Conservation (phyloP, 2,113 vertebrate species). For the Elephas maximus region DNA sequence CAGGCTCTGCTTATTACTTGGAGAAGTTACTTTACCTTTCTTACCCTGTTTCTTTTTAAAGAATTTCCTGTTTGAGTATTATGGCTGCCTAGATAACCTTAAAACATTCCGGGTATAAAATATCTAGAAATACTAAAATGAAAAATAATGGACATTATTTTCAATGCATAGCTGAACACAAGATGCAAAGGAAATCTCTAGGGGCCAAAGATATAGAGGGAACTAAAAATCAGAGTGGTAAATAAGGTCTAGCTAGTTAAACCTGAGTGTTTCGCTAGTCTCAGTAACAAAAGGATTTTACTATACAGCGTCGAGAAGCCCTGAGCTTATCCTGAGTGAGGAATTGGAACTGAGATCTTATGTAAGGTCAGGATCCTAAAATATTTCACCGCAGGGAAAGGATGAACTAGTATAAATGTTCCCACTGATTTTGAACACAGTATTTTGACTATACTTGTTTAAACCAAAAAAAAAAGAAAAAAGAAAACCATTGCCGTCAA, state of each 20-base stretch:
- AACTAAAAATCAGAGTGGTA: not conserved
- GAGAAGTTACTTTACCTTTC: not conserved
- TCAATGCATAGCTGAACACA: not conserved
- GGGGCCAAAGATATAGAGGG: not conserved
- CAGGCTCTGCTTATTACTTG: not conserved
- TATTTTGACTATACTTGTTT: not conserved
- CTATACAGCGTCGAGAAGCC: not conserved
- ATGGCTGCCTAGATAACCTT: not conserved
- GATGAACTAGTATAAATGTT: slow-evolving; percentile 52
- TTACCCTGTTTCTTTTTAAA: not conserved
- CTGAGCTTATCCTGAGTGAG: slow-evolving; percentile 4
- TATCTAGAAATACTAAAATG: not conserved
- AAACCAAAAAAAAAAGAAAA: too few species aligned
- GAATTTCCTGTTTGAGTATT: slow-evolving; percentile 7
- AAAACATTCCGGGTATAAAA: slow-evolving; percentile 18
- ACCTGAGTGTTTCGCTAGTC: not conserved
- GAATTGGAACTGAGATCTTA: slow-evolving; percentile 4
- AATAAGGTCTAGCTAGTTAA: not conserved
- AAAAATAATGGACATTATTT: slow-evolving; percentile 51
- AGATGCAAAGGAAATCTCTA: not conserved
- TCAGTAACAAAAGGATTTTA: slow-evolving; percentile 4
- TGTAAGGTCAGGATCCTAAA: slow-evolving; percentile 6
- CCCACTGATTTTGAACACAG: not conserved
- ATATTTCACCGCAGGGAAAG: slow-evolving; percentile 30
- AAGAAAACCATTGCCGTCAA: too few species aligned